phyloP scores from a whole-genome alignment of 2,888 invertebrate species.

The Cyclophora albipunctata region DNA sequence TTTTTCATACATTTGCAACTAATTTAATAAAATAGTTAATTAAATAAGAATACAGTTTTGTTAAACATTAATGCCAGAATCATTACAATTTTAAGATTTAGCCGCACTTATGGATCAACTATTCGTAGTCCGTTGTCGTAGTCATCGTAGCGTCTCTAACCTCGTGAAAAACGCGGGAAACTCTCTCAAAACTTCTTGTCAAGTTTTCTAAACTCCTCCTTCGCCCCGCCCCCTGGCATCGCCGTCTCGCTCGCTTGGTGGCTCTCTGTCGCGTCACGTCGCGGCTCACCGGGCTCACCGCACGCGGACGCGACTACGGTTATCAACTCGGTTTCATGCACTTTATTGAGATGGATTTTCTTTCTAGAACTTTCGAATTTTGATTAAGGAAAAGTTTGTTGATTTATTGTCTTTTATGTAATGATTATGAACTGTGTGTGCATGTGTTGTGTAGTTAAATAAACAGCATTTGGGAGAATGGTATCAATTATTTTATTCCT shows the following conservation, averaged over 20 bases:
- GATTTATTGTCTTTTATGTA: background rate
- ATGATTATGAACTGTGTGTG: too few relatives aligned
- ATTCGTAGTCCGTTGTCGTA: too few relatives aligned
- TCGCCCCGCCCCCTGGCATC: constrained; percentile 36
- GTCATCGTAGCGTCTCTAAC: background rate
- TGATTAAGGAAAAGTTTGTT: background rate
- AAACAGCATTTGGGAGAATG: too few relatives aligned
- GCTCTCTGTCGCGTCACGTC: constrained; percentile 47
- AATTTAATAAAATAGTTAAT: too few relatives aligned
- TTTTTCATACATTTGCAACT: too few relatives aligned
- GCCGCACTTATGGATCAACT: too few relatives aligned
- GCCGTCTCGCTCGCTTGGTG: constrained; percentile 30
- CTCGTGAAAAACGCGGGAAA: constrained; percentile 62
- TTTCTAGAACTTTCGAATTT: constrained; percentile 5
- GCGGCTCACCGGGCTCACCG: constrained; percentile 62
- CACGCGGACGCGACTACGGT: constrained; percentile 38
- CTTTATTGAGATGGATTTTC: constrained; percentile 11
- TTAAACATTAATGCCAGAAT: too few relatives aligned
- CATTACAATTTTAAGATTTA: too few relatives aligned
- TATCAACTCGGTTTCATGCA: constrained; percentile 19
- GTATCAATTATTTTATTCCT: too few relatives aligned
- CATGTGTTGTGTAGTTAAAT: too few relatives aligned
- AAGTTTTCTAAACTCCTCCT: constrained; percentile 50
- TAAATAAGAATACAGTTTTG: too few relatives aligned
- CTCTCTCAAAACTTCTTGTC: constrained; percentile 41